Percentiles rank a stretch among this genome's conserved stretches.
phyloP scores from a whole-genome alignment of 2,888 invertebrate species.

The Drosophila planitibia region DNA sequence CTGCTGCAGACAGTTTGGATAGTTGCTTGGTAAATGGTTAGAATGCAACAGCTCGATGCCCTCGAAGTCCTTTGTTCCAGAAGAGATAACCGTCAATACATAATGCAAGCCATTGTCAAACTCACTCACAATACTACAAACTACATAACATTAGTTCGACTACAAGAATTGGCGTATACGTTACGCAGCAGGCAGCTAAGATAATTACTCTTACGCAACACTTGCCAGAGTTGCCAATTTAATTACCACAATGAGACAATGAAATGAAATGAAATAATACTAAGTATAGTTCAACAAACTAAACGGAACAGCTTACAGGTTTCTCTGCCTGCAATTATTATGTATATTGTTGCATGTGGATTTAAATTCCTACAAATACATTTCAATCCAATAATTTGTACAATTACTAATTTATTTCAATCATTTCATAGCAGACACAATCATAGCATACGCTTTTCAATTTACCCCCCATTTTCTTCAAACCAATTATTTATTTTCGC shows the following conservation, averaged over 20 bases:
- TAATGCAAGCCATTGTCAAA: conserved; percentile 1
- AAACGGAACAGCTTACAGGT: background rate
- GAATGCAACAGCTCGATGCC: conserved; percentile 44
- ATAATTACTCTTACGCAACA: conserved; percentile 64
- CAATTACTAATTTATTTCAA: background rate
- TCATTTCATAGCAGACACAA: background rate
- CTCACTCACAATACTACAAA: background rate
- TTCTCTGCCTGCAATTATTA: background rate
- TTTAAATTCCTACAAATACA: background rate
- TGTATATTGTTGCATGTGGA: background rate
- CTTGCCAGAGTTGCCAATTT: conserved; percentile 33
- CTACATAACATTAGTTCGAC: background rate
- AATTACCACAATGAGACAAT: conserved; percentile 28
- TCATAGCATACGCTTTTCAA: background rate
- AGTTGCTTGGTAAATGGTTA: conserved; percentile 52
- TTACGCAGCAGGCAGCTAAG: conserved; percentile 31
- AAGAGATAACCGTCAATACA: conserved; percentile 49
- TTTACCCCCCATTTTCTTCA: background rate
- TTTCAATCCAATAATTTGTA: background rate
- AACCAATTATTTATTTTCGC: background rate
- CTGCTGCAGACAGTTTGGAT: conserved; percentile 70
- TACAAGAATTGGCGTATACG: conserved; percentile 42
- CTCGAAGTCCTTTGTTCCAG: conserved; percentile 41
- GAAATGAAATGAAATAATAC: background rate
- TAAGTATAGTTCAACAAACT: background rate